Conservation (phyloP, 2,113 vertebrate genomes). For the Albula goreensis region DNA sequence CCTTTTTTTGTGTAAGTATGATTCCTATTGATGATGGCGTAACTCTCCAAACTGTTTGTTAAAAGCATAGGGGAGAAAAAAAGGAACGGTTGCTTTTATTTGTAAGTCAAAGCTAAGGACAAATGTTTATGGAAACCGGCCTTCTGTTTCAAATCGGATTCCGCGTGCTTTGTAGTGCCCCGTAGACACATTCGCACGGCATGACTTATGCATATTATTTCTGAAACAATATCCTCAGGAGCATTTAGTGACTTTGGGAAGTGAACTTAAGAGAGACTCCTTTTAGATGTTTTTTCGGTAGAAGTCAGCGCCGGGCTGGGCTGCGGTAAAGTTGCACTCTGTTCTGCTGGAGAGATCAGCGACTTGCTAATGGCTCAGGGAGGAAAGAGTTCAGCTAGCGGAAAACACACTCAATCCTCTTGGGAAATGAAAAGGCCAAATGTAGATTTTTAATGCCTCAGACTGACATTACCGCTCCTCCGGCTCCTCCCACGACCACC, state of each 20-base stretch:
- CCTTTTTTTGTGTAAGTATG: too few species aligned
- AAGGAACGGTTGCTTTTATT: neutral
- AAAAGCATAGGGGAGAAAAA: neutral
- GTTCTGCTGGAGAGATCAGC: slow-evolving; percentile 8
- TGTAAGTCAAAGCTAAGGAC: neutral
- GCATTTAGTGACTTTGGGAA: too few species aligned
- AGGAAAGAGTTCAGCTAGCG: neutral
- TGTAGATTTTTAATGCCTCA: neutral
- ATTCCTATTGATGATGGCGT: too few species aligned
- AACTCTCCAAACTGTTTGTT: too few species aligned
- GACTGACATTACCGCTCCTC: too few species aligned
- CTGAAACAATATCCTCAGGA: neutral
- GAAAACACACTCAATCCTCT: neutral
- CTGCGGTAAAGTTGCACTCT: neutral
- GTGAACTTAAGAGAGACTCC: neutral
- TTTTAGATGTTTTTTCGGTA: neutral
- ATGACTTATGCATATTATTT: neutral
- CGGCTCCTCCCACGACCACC: too few species aligned
- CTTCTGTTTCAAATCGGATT: too few species aligned
- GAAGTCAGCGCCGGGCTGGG: neutral
- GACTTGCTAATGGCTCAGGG: neutral
- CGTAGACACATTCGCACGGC: neutral
- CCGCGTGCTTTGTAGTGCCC: neutral
- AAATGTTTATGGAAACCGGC: too few species aligned
- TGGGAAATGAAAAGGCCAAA: neutral